Evolutionary conservation across 2,797 vertebrate species (phyloP).

Genomic region (Sphaeramia orbicularis): DNA sequence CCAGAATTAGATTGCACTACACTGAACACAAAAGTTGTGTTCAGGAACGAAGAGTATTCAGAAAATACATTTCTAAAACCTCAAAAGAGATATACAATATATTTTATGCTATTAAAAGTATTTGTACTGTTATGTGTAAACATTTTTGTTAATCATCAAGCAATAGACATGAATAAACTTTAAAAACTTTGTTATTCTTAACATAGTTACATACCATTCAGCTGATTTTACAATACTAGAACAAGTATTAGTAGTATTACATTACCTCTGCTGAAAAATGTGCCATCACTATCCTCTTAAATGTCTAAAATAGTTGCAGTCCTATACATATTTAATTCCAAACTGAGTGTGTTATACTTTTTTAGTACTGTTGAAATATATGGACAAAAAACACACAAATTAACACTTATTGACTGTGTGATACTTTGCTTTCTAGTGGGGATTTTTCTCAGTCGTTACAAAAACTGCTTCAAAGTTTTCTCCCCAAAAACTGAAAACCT

Average conservation of each 20-base stretch:
- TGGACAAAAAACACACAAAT: background rate
- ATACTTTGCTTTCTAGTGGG: background rate
- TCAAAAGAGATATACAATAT: no score
- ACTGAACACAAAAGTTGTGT: no score
- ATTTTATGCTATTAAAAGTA: no score
- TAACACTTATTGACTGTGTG: no score
- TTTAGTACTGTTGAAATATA: background rate
- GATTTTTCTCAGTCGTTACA: background rate
- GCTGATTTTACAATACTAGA: constrained; percentile 14
- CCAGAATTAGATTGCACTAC: no score
- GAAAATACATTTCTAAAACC: no score
- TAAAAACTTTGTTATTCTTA: constrained; percentile 34
- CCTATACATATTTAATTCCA: constrained; percentile 9
- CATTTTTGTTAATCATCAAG: no score
- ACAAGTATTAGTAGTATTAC: constrained; percentile 51
- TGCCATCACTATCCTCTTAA: constrained; percentile 9
- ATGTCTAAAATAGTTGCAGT: constrained; percentile 1
- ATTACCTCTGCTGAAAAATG: constrained; percentile 18
- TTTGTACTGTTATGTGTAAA: no score
- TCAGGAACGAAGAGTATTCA: no score
- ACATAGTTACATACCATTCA: constrained; percentile 16
- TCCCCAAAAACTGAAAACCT: background rate
- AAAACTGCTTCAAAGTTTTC: background rate
- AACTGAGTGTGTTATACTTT: background rate
- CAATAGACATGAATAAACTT: background rate